Evolutionary conservation across 2,888 invertebrate species (phyloP).

Genomic region (Dasysyrphus tricinctus): DNA sequence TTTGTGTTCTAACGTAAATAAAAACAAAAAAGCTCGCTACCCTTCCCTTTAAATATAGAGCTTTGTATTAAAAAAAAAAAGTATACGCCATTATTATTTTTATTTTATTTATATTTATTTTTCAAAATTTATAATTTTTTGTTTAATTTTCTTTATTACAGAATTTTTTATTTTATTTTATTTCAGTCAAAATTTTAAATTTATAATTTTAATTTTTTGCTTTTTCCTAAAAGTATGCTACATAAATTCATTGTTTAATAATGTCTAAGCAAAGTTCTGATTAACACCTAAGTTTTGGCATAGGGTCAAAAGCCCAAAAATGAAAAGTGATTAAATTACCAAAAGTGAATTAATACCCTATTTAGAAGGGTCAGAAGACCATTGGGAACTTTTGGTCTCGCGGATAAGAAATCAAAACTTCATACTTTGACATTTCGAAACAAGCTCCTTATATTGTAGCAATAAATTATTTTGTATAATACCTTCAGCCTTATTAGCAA

Average conservation of each 20-base stretch:
- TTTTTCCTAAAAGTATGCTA: constrained; percentile 16
- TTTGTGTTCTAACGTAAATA: constrained; percentile 64
- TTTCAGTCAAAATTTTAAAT: constrained; percentile 53
- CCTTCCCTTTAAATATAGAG: constrained; percentile 43
- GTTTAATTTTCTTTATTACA: constrained; percentile 18
- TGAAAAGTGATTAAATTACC: no score
- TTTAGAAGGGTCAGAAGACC: no score
- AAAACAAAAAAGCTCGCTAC: constrained; percentile 52
- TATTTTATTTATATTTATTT: constrained; percentile 21
- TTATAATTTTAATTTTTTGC: constrained; percentile 28
- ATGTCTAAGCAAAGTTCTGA: no score
- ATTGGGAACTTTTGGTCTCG: no score
- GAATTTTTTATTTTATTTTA: constrained; percentile 40
- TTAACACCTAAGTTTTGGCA: neutral
- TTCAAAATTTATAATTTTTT: constrained; percentile 12
- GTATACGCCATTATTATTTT: constrained; percentile 78
- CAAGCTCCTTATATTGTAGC: neutral
- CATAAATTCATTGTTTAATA: neutral
- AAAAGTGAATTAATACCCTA: no score
- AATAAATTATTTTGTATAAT: neutral
- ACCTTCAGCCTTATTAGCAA: neutral
- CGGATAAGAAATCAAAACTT: neutral
- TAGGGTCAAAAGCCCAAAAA: no score
- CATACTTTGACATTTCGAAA: neutral
- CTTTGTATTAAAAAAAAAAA: constrained; percentile 58